Evolutionary conservation across 2,113 vertebrate genomes (phyloP).

Genomic region (Puntigrus tetrazona): DNA sequence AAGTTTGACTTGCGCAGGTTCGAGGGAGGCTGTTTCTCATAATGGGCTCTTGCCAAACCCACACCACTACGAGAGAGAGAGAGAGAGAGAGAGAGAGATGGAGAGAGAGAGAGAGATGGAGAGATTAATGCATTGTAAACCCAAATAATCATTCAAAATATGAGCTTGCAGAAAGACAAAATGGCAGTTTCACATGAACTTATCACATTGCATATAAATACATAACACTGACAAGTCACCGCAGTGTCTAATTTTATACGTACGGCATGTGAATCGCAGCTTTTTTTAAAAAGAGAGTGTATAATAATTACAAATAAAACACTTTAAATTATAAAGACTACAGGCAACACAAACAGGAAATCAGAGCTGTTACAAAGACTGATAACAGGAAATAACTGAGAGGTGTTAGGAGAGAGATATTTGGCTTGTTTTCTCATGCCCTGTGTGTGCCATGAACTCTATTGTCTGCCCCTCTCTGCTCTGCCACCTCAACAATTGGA

Average conservation of each 20-base stretch:
- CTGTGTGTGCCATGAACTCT: constrained; percentile 44
- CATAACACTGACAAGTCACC: neutral
- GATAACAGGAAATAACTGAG: neutral
- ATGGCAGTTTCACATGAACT: constrained; percentile 9
- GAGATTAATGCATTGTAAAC: constrained; percentile 25
- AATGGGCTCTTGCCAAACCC: constrained; percentile 91
- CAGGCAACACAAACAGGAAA: neutral
- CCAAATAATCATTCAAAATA: constrained; percentile 6
- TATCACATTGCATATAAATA: constrained; percentile 8
- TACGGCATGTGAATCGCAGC: neutral
- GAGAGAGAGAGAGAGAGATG: constrained; percentile 7
- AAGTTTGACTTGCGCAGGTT: constrained; percentile 98
- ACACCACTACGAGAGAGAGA: constrained; percentile 79
- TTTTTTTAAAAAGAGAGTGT: neutral
- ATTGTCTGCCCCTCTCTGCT: constrained; percentile 42
- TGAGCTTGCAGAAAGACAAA: neutral
- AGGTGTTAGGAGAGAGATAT: constrained; percentile 21
- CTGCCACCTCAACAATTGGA: constrained; percentile 52
- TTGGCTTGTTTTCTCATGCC: constrained; percentile 38
- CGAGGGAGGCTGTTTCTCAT: constrained; percentile 96
- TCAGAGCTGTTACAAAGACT: neutral
- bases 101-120: neutral
- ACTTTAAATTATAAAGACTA: neutral
- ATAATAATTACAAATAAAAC: neutral
- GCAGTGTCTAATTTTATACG: too few relatives aligned